These are phyloP conservation scores for Tetranychus urticae DNA, from an alignment of 1,140 invertebrate genomes.

Conservation along the genomic window DNA sequence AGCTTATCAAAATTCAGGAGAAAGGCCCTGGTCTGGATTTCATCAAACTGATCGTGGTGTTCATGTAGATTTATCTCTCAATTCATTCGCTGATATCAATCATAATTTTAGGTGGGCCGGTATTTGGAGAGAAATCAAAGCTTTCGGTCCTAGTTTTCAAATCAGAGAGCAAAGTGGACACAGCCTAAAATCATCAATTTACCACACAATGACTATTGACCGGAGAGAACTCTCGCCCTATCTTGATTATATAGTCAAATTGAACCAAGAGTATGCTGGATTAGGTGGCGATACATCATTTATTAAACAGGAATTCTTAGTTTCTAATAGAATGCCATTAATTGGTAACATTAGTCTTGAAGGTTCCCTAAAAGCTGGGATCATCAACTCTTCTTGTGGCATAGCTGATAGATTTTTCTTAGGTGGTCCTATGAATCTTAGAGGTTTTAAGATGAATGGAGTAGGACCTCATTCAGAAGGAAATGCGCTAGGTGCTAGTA, in stretches of 20 bases:
- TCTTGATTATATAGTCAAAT: constrained; percentile 35
- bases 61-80: constrained; percentile 18
- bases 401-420: constrained; percentile 60
- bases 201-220: constrained; percentile 47
- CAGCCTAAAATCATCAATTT: constrained; percentile 56
- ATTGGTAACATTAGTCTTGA: constrained; percentile 31
- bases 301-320: constrained; percentile 48
- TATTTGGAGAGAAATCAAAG: constrained; percentile 43
- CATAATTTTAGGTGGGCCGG: constrained; percentile 65
- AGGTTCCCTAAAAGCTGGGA: constrained; percentile 37
- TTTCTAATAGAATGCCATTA: constrained; percentile 47
- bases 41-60: constrained; percentile 25
- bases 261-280: constrained; percentile 47
- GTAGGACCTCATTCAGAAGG: constrained; percentile 52
- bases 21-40: constrained; percentile 57
- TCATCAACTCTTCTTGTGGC: constrained; percentile 28
- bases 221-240: constrained; percentile 56
- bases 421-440: constrained; percentile 53
- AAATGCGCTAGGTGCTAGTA: constrained; percentile 26
- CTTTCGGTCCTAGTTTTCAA: constrained; percentile 37
- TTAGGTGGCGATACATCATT: constrained; percentile 64
- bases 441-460: constrained; percentile 57
- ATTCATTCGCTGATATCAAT: constrained; percentile 22
- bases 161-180: constrained; percentile 60
- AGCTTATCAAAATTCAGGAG: constrained; percentile 40